Evolutionary conservation across 2,797 vertebrate genomes (phyloP), one percentile per base, ranked within the genome.

Genomic region (Peromyscus melanophrys): DNA sequence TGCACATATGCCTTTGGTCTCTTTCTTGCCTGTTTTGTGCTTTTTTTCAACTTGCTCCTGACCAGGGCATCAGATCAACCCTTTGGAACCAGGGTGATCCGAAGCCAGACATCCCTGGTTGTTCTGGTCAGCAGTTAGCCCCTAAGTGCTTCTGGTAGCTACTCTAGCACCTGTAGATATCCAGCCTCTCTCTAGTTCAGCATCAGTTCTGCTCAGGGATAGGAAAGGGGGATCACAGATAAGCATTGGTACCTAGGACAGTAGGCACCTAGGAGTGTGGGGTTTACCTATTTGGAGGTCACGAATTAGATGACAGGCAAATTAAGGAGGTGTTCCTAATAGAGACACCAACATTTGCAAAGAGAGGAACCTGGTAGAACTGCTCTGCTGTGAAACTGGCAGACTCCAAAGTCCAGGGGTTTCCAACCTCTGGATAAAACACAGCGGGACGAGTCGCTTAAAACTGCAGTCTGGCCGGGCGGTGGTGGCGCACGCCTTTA

Each of bases 361-460:
- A 77, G 49, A 27, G 37, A 81, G 93, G 73, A 87, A 61, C 80
- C n/a, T 73, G 9, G 27, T 34, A 13, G 57, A 75, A 95, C 52
- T 86, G 16, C 52, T 52, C n/a, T 65, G 71, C 34, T 49, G 8
- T 23, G 84, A 88, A 94, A 25, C 52, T 55, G 27, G 69, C 89
- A 46, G 34, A 85, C 34, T 90, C 61, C 55, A 21, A 77, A 49
- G 76, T 29, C 29, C 73, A 63, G 25, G 73, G 29, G 40, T 83
- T 91, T 85, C 95, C 7, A 8, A 49, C 80, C 29, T 89, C 82
- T 86, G 76, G 82, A 61, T 81, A n/a, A 81, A 97, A 76, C 71
- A 43, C 46, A 87, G 14, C 5, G 4, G 6, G 27, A 61, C 6
- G 3, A 90, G 29, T 57, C 76, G 12, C 5, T 29, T 59, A 61